phyloP scores from a whole-genome alignment of 2,113 vertebrate species.

The Serinus canaria region DNA sequence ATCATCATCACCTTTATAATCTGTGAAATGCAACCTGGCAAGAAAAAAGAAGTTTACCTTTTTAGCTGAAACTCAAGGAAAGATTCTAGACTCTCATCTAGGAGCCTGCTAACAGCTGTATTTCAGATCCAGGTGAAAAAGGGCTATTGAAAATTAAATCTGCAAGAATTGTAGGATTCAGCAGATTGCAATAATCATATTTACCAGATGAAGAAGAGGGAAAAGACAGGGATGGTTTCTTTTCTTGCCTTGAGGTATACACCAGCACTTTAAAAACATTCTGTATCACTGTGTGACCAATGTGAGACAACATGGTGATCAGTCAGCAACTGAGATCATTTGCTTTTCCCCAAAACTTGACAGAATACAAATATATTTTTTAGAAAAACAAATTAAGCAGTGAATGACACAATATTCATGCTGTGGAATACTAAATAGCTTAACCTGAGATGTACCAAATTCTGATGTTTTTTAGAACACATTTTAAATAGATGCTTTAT shows the following conservation, averaged over 20 bases:
- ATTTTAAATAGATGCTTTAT: background rate
- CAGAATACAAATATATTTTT: background rate
- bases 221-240: background rate
- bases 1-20: background rate
- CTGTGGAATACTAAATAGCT: background rate
- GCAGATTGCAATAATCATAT: background rate
- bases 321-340: background rate
- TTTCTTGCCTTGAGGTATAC: background rate
- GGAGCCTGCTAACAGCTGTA: background rate
- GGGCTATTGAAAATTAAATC: background rate
- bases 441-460: background rate
- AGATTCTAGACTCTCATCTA: background rate
- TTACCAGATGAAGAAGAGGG: background rate
- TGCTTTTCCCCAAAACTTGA: background rate
- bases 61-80: background rate
- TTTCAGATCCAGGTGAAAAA: background rate
- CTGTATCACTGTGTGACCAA: background rate
- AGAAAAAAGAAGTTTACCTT: background rate
- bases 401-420: background rate
- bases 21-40: background rate
- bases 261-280: background rate
- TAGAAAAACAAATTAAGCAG: accelerated
- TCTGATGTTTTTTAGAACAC: background rate
- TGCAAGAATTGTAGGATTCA: background rate
- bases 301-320: background rate